Base-by-base conservation (phyloP, 2,888 invertebrate genomes). In the Leucoptera coffeella region DNA sequence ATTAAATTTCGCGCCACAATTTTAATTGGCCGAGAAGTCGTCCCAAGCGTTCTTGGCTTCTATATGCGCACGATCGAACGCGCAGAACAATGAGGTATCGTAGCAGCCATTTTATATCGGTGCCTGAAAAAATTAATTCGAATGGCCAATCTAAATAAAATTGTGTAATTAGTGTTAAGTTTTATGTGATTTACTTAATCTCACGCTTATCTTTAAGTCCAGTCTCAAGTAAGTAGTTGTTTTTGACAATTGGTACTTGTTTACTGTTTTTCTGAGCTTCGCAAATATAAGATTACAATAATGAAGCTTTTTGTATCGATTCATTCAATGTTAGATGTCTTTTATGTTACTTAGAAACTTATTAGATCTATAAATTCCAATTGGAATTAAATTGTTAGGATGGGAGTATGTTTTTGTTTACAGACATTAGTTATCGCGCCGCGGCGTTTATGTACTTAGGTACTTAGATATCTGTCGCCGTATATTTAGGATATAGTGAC, bases 41-140 rank as follows among this genome's bases (percentile, higher is more conserved):
- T 67, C 61, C 71, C 71, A 69, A 72, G 71, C 71, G 67, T 62
- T 69, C 64, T 57, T 61, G 69, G 71, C 71, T 71, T 72, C 62
- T 69, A 62, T 71, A 71, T 71, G 71, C 71, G 71, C 69, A 71
- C 67, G 67, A 67, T 64, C 69, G 64, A 69, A 56, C 69, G 71
- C 71, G 71, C 71, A 72, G 67, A 67, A 69, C 71, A 69, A 69
- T 69, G 69, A 69, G 69, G 65, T 67, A 71, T 67, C 71, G 65
- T 23, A 23, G 26, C 28, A 35, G 71, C 71, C 71, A 72, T 72
- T 69, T 72, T 72, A 72, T 69, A 58, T 69, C 65, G 65, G 67
- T 69, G 69, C 59, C 60, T 60, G 65, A 67, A 69, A 69, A 69
- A 71, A 67, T 67, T 69, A 64, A 67, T 69, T 64, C 69, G 67